Base-by-base conservation (phyloP, 2,888 invertebrate genomes). In the Drosophila paucipuncta region DNA sequence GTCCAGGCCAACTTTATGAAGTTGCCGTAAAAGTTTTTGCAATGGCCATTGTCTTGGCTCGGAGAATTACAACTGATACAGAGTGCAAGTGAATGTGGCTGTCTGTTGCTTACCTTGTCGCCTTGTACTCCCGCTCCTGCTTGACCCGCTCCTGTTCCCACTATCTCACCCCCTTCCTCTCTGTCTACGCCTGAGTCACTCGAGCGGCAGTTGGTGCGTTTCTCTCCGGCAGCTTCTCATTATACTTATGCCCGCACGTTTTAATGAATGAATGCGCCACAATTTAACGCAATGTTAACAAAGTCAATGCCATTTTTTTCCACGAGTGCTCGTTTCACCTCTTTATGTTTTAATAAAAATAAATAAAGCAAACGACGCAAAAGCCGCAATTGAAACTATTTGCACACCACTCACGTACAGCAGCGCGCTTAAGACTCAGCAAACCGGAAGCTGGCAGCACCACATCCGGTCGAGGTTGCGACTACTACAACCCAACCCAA, bases 281-380 rank as follows among this genome's bases (percentile, higher is more conserved):
- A 91, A 91, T 91, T 87, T 87, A 91, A 82, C 91, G 91, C 88
- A 85, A 81, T 81, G 88, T 89, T 90, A 80, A 79, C 87, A 91
- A 81, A 88, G 91, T 88, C 90, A 88, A 88, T 89, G 87, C 87
- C 90, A 78, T 87, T 87, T 85, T 66, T 16, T 41, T 58, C 54
- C 55, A 73, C 61, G 73, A 75, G 68, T 71, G 72, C 72, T 73
- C 74, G 77, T 83, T 73, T 77, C 82, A 71, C 82, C 75, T 90
- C 88, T 88, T 91, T 91, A 88, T 91, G 91, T 89, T 88, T 88
- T 88, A 91, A 88, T 88, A 91, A 89, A 86, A 91, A 88, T 88
- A 88, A 91, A 88, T 91, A 88, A 88, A 87, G 85, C 90, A 91
- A 89, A 85, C 91, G 90, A 67, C 71, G 87, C 84, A 75, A 76